A percentile compares a stretch with the other conserved stretches of the same genome.
phyloP scores from a whole-genome alignment of 92 coral and sea anemone genomes.

The Umimayanthus kanabou region DNA sequence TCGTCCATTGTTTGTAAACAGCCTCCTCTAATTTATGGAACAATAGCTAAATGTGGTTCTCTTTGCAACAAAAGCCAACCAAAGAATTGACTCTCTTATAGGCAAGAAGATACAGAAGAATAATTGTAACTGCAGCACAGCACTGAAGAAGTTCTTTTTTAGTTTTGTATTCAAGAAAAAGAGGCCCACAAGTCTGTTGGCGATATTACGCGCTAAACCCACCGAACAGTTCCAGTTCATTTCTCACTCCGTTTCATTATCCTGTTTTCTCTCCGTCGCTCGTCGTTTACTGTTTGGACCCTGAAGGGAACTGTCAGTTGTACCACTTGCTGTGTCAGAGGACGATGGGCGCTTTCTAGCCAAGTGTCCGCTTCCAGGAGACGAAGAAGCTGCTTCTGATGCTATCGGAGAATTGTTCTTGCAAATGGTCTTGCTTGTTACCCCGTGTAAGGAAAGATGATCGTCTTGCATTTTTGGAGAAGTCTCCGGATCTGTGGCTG shows the following conservation, averaged over 20 bases:
- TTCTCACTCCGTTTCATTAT: neutral
- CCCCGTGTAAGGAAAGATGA: neutral
- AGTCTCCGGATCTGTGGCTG: neutral
- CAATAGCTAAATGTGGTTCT: too few relatives aligned
- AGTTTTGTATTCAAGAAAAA: too few relatives aligned
- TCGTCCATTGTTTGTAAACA: too few relatives aligned
- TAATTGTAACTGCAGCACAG: too few relatives aligned
- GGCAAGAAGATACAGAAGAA: too few relatives aligned
- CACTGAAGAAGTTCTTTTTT: too few relatives aligned
- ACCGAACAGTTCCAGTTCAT: neutral
- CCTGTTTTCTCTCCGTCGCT: neutral
- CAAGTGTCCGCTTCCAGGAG: neutral
- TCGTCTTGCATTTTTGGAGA: neutral
- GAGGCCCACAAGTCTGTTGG: neutral
- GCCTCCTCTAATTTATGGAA: too few relatives aligned
- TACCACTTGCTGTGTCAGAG: neutral
- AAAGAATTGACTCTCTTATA: too few relatives aligned
- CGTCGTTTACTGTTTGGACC: conserved; percentile 1
- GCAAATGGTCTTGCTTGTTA: neutral
- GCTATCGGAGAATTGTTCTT: neutral
- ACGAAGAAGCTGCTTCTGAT: neutral
- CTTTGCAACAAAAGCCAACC: too few relatives aligned
- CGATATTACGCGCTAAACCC: neutral
- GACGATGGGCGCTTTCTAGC: neutral
- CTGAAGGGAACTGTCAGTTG: neutral